phyloP scores from a whole-genome alignment of 1,140 invertebrate genomes.

The Pogonomyrmex californicus region DNA sequence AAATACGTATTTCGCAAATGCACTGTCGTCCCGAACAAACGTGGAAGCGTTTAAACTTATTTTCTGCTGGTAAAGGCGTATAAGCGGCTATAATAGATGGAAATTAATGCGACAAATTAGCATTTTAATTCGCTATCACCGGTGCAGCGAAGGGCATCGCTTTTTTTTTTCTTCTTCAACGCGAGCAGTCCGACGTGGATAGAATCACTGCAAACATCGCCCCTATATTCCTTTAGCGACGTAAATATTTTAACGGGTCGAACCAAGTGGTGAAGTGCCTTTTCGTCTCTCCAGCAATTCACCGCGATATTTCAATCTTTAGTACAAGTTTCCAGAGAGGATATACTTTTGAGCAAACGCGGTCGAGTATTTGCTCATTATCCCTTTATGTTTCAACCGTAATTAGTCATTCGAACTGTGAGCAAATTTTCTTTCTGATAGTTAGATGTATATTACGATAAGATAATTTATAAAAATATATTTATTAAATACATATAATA shows the following conservation, averaged over 20 bases:
- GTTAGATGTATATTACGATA: not conserved
- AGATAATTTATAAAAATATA: not conserved
- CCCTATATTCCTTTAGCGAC: slow-evolving; percentile 54
- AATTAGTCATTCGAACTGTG: not conserved
- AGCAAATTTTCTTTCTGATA: slow-evolving; percentile 7
- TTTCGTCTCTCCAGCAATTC: slow-evolving; percentile 35
- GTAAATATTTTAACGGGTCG: slow-evolving; percentile 69
- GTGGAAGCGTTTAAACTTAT: slow-evolving; percentile 67
- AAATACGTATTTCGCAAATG: slow-evolving; percentile 29
- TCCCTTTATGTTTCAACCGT: too few relatives aligned
- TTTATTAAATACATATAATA: not conserved
- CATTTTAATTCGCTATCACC: slow-evolving; percentile 80
- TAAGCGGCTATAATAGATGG: slow-evolving; percentile 71
- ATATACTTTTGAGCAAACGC: not conserved
- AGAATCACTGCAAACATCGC: slow-evolving; percentile 11
- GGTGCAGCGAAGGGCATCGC: slow-evolving; percentile 63
- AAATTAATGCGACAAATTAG: slow-evolving; percentile 80
- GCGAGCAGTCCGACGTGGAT: slow-evolving; percentile 14
- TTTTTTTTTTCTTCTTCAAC: slow-evolving; percentile 58
- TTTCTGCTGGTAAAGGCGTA: slow-evolving; percentile 41
- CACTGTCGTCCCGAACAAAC: slow-evolving; percentile 38
- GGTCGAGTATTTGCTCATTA: slow-evolving; percentile 18
- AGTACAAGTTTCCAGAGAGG: slow-evolving; percentile 19
- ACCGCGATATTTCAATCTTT: slow-evolving; percentile 33
- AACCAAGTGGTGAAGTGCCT: slow-evolving; percentile 60